Evolutionary conservation across 2,113 vertebrate genomes (phyloP).

Genomic region (Marmota flaviventris): DNA sequence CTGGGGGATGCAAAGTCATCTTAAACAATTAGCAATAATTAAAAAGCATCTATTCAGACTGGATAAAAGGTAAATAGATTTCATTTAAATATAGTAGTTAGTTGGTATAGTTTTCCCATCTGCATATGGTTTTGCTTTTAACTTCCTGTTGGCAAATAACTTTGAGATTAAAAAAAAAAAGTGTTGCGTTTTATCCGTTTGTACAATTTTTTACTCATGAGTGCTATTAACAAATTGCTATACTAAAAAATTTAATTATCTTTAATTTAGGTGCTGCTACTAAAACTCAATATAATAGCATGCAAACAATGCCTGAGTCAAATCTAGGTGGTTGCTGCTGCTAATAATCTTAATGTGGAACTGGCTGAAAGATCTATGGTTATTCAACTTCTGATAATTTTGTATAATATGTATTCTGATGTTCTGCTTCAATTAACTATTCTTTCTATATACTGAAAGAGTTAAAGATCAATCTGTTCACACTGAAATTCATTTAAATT

Average conservation of each 20-base stretch:
- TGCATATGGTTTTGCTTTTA: conserved; percentile 59
- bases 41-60: conserved; percentile 88
- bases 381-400: background rate
- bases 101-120: conserved; percentile 76
- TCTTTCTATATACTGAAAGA: background rate
- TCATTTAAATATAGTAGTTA: conserved; percentile 85
- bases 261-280: conserved; percentile 47
- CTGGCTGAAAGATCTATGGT: background rate
- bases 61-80: conserved; percentile 87
- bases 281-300: conserved; percentile 20
- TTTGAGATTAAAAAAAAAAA: conserved; percentile 67
- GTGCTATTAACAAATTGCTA: conserved; percentile 26
- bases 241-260: conserved; percentile 65
- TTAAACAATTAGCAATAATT: conserved; percentile 90
- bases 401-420: background rate
- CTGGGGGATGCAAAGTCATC: conserved; percentile 83
- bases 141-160: conserved; percentile 43
- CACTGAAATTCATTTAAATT: conserved; percentile 44
- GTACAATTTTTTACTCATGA: conserved; percentile 42
- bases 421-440: background rate
- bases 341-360: background rate
- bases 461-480: background rate
- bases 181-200: conserved; percentile 44
- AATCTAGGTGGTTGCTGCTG: background rate
- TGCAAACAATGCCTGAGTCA: background rate